Conservation (phyloP, 53 echinoderm and acorn worm genomes). For the Echinarachnius parma region DNA sequence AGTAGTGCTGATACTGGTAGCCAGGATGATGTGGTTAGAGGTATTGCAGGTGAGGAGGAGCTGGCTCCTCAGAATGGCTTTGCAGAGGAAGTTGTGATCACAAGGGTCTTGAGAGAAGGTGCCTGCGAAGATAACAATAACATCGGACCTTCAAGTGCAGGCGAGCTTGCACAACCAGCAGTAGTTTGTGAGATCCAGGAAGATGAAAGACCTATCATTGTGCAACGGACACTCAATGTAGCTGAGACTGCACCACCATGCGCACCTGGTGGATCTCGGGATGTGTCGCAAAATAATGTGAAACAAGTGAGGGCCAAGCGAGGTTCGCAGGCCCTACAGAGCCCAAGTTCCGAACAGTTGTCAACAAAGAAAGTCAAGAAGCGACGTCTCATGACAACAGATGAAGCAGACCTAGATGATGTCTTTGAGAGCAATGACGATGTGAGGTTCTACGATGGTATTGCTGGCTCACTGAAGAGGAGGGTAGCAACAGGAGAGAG, state of each 20-base stretch:
- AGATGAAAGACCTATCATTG: background rate
- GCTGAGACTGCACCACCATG: background rate
- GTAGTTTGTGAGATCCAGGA: no score
- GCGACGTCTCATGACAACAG: conserved; percentile 5
- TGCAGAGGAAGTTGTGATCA: conserved; percentile 18
- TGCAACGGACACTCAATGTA: background rate
- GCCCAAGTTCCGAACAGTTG: background rate
- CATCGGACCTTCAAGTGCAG: no score
- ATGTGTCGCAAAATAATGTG: background rate
- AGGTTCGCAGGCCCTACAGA: conserved; percentile 2
- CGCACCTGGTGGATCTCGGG: background rate
- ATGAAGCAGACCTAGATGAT: conserved; percentile 10
- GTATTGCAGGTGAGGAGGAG: conserved; percentile 42
- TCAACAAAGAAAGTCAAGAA: background rate
- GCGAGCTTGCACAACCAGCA: no score
- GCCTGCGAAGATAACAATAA: background rate
- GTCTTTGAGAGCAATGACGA: conserved; percentile 25
- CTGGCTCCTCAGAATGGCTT: conserved; percentile 2
- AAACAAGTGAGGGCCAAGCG: conserved; percentile 1
- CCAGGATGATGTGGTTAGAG: conserved; percentile 11
- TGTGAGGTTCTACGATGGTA: background rate
- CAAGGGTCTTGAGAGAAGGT: conserved; percentile 5
- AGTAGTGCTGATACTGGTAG: background rate
- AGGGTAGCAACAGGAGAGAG: background rate
- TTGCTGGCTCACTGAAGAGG: background rate